Conservation (phyloP, 2,113 vertebrate species). For the Toxostoma redivivum region DNA sequence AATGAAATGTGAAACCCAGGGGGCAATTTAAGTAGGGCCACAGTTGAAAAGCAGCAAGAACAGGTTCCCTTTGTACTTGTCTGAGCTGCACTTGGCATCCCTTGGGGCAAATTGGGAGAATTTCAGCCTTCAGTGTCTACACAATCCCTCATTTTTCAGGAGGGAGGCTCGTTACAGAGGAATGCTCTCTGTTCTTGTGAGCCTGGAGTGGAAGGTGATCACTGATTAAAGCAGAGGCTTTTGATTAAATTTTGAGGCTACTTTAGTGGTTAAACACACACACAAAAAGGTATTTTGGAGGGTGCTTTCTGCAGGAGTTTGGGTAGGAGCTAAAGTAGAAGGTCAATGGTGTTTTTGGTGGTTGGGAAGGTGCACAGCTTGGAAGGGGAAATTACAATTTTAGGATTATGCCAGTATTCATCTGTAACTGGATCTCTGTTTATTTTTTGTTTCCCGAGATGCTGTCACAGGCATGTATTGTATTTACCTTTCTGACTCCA, state of each 20-base stretch:
- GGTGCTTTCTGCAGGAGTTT: not conserved
- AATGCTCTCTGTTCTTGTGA: conserved; percentile 38
- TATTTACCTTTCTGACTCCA: conserved; percentile 45
- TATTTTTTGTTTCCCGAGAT: conserved; percentile 32
- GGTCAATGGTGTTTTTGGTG: not conserved
- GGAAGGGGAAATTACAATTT: not conserved
- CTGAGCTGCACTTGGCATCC: conserved; percentile 52
- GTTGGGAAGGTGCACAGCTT: not conserved
- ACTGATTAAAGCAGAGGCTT: conserved; percentile 45
- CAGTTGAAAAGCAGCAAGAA: conserved; percentile 57
- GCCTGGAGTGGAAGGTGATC: conserved; percentile 34
- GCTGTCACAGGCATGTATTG: conserved; percentile 15
- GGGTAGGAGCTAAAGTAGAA: not conserved
- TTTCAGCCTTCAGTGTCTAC: conserved; percentile 35
- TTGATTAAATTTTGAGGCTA: conserved; percentile 21
- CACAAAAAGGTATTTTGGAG: not conserved
- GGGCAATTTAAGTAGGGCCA: conserved; percentile 18
- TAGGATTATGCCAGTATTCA: not conserved
- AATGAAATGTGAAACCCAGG: conserved; percentile 36
- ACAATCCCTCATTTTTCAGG: conserved; percentile 57
- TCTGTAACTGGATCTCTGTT: conserved; percentile 22
- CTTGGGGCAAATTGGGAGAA: conserved; percentile 35
- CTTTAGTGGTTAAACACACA: not conserved
- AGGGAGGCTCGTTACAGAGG: conserved; percentile 25
- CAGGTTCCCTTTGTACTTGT: conserved; percentile 62